Conservation (phyloP, 2,113 vertebrate genomes). For the Oreochromis spilurus region DNA sequence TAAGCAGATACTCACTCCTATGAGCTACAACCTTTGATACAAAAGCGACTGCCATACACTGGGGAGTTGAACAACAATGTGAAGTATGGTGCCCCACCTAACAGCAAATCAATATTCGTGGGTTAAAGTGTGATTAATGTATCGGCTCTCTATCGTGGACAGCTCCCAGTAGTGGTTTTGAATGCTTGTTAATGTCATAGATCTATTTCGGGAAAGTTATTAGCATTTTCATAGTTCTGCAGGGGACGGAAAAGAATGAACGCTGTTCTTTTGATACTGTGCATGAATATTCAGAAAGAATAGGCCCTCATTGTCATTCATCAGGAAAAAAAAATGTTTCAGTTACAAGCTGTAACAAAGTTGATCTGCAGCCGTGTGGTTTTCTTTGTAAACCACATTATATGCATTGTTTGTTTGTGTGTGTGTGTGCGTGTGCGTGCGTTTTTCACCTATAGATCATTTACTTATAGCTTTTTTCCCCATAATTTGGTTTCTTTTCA, state of each 20-base stretch:
- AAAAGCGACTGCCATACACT: not conserved
- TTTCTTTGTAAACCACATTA: not conserved
- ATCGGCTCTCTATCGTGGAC: conserved; percentile 24
- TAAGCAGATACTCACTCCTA: not conserved
- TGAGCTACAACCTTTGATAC: not conserved
- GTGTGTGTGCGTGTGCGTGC: not conserved
- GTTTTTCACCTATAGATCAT: not conserved
- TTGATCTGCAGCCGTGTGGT: conserved; percentile 4
- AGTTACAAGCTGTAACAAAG: conserved; percentile 21
- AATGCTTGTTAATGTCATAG: conserved; percentile 48
- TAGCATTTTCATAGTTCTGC: conserved; percentile 52
- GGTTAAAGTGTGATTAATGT: conserved; percentile 58
- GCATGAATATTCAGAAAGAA: conserved; percentile 61
- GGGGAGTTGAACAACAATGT: not conserved
- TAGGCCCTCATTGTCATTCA: conserved; percentile 37
- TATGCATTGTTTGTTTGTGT: not conserved
- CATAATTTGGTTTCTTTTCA: not conserved
- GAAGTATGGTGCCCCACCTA: not conserved
- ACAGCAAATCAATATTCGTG: conserved; percentile 46
- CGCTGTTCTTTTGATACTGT: conserved; percentile 30
- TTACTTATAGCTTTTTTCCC: not conserved
- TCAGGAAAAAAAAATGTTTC: not conserved
- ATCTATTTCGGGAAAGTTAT: conserved; percentile 53
- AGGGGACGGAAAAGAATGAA: conserved; percentile 25
- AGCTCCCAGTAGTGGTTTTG: conserved; percentile 28